Evolutionary conservation across 2,113 vertebrate genomes (phyloP).

Genomic region (Rhadina sibilatrix): DNA sequence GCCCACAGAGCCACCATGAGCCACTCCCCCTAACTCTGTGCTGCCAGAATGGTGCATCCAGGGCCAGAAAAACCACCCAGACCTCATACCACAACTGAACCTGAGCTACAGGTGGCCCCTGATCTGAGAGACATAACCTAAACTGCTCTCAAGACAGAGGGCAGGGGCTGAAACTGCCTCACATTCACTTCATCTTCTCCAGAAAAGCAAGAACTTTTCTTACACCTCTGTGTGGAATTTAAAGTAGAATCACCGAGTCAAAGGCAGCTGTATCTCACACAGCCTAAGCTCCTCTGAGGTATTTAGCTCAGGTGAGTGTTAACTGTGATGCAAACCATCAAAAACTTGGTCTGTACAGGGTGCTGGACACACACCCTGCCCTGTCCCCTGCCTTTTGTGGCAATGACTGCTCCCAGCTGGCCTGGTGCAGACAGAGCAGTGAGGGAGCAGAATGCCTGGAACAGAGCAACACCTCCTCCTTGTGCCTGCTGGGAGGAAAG

Average conservation of each 20-base stretch:
- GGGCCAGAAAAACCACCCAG: neutral
- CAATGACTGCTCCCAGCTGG: neutral
- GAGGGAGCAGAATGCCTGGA: neutral
- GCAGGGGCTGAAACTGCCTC: neutral
- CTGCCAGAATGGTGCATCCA: neutral
- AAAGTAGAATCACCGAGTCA: neutral
- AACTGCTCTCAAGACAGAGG: neutral
- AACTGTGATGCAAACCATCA: neutral
- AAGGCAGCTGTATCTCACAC: neutral
- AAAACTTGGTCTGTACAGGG: neutral
- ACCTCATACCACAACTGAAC: neutral
- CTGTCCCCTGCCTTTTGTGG: neutral
- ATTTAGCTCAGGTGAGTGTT: neutral
- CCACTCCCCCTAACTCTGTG: accelerated
- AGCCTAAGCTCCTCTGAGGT: neutral
- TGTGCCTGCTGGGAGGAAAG: conserved; percentile 17
- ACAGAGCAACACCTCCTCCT: conserved; percentile 43
- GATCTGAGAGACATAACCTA: neutral
- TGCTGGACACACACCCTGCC: accelerated
- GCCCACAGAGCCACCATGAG: neutral
- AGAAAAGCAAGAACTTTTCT: neutral
- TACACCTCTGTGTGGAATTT: neutral
- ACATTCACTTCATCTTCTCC: neutral
- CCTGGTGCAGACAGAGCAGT: neutral
- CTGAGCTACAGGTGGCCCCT: accelerated